These are phyloP conservation scores for Tipula vernalis DNA, from an alignment of 2,888 invertebrate species.

Conservation along the genomic window DNA sequence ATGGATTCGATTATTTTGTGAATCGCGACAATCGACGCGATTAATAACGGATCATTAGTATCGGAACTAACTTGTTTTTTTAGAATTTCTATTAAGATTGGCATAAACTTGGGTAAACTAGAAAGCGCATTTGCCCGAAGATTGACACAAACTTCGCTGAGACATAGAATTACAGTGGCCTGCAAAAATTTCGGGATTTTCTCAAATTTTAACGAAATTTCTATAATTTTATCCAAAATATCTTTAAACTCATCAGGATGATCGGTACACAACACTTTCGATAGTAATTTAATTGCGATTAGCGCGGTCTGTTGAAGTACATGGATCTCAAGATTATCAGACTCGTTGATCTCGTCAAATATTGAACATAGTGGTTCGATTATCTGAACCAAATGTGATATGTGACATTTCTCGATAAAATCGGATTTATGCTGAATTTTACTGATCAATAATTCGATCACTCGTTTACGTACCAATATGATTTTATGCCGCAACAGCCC, in stretches of 20 bases:
- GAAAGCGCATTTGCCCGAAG: conserved; percentile 64
- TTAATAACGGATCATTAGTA: conserved; percentile 26
- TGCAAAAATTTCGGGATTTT: conserved; percentile 37
- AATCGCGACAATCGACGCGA: conserved; percentile 53
- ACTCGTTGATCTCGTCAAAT: conserved; percentile 39
- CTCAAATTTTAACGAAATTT: conserved; percentile 27
- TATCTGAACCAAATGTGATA: conserved; percentile 42
- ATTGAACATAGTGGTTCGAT: conserved; percentile 48
- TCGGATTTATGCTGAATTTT: conserved; percentile 59
- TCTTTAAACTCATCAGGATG: conserved; percentile 58
- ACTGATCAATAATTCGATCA: conserved; percentile 72
- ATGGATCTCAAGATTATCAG: conserved; percentile 46
- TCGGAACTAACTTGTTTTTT: conserved; percentile 49
- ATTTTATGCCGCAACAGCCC: conserved; percentile 59
- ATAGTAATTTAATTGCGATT: conserved; percentile 69
- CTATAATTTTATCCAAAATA: conserved; percentile 53
- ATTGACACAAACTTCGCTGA: conserved; percentile 65
- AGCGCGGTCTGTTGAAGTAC: conserved; percentile 71
- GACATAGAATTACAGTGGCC: conserved; percentile 60
- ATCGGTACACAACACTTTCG: conserved; percentile 53
- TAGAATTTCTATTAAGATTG: conserved; percentile 52
- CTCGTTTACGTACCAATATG: conserved; percentile 59
- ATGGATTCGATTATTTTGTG: conserved; percentile 72
- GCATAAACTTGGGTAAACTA: conserved; percentile 67
- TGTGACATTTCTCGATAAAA: conserved; percentile 43